phyloP scores from a whole-genome alignment of 37 sponge, comb jelly and placozoan species.

The Agelas oroides region DNA sequence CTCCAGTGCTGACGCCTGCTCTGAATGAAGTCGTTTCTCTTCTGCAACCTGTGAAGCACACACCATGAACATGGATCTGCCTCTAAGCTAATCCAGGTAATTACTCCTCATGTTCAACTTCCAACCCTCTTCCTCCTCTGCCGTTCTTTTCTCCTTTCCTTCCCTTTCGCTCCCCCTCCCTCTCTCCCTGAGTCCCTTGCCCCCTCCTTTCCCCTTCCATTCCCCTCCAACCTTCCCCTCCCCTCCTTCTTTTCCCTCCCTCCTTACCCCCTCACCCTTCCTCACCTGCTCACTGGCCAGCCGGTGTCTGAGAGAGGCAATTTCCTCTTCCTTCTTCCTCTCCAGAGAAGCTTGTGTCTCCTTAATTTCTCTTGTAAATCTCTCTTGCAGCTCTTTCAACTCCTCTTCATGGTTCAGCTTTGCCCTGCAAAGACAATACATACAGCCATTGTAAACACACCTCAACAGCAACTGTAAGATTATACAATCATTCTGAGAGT shows the following conservation, averaged over 20 bases:
- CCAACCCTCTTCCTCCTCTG: neutral
- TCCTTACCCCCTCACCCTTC: slow-evolving; percentile 11
- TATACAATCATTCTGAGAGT: too few relatives aligned
- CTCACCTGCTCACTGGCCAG: slow-evolving; percentile 17
- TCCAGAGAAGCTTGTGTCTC: neutral
- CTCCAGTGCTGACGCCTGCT: neutral
- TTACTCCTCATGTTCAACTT: too few relatives aligned
- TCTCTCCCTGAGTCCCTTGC: neutral
- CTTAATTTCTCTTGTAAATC: slow-evolving; percentile 1
- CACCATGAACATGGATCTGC: too few relatives aligned
- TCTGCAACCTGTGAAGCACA: slow-evolving; percentile 79
- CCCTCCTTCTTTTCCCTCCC: too few relatives aligned
- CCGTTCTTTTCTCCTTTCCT: too few relatives aligned
- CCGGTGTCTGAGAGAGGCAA: neutral
- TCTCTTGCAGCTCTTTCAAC: slow-evolving; percentile 13
- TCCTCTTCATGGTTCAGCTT: slow-evolving; percentile 53
- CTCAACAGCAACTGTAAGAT: too few relatives aligned
- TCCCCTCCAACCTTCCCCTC: too few relatives aligned
- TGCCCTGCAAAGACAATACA: too few relatives aligned
- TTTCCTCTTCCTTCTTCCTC: neutral
- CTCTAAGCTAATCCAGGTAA: too few relatives aligned
- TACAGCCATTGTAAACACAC: too few relatives aligned
- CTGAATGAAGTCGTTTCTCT: slow-evolving; percentile 37
- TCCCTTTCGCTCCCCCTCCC: too few relatives aligned
- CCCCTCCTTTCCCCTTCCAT: too few relatives aligned